Evolutionary conservation across 2,113 vertebrate genomes (phyloP), one percentile per base, ranked within the genome.

Genomic region (Coregonus clupeaformis): DNA sequence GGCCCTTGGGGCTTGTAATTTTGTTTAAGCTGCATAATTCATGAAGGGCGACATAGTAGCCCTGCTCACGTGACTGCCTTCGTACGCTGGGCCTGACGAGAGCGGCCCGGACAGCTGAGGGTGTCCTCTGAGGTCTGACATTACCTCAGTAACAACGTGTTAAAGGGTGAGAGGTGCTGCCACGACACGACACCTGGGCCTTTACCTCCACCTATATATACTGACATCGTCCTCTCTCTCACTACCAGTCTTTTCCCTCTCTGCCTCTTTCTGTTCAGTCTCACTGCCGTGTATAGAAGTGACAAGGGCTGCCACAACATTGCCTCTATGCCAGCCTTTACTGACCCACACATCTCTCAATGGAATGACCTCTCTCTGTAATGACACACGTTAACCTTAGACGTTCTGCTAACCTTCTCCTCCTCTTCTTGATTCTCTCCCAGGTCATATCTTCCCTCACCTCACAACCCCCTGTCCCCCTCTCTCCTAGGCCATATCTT

Each of bases 11-110:
- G 92, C 87, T 87, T 93, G 89, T 92, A 92, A 90, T 91, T 94
- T 96, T 95, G 91, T 92, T 95, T 91, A 93, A 91, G 91, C 91
- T 95, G 91, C 88, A 95, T 95, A 93, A 95, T 96, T 96, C 88
- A 95, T 94, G 91, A 93, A 94, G 90, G 84, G 88, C 89, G 72
- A 89, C 87, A 90, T 89, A 90, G 85, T 87, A 84, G 82, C 84
- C 89, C 77, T 87, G 89, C 85, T 91, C 87, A 92, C 27, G 85
- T 92, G 91, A 90, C 90, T 91, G 89, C 86, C 85, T 84, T 78
- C 81, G 88, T 77, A 73, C 75, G 73, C 82, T 85, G 80, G 84
- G 80, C 80, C 79, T 88, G 87, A 87, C 80, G 64, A 85, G 68
- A 85, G 78, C 63, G 36, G 85, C 84, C 82, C 78, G 84, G 88